Base-by-base conservation (phyloP, 2,113 vertebrate genomes). In the Enhydra lutris region DNA sequence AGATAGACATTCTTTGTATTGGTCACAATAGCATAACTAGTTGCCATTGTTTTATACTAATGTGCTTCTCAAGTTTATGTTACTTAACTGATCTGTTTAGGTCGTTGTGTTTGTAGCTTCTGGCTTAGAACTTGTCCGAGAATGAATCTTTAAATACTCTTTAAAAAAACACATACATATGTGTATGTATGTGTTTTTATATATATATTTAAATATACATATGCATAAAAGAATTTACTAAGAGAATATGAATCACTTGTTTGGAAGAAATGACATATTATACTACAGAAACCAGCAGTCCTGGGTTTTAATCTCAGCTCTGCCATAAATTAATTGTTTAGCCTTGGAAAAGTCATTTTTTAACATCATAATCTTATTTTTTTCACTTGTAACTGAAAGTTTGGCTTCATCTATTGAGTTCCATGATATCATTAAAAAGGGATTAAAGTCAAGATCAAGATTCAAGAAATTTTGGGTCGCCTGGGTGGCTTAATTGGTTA, bases 361-460 rank as follows among this genome's bases (percentile, higher is more conserved):
- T 42, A 79, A 73, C 26, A 15, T 23, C 84, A 61, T 29, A 73
- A 31, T 85, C 21, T 87, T 71, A 31, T 67, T 39, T 82, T 69
- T 96, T 96, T 36, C 0, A 73, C 93, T 26, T 95, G 29, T 87
- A 92, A 94, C 21, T 63, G 7, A 80, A 82, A 7, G 3, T 87
- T 71, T 96, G 90, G 13, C 4, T 71, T 95, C 12, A 24, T 96
- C 34, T 87, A 0, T 59, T 81, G 80, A 88, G 4, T 76, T 97
- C 57, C 81, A 4, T 86, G 92, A 96, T 79, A 20, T 95, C 34
- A 18, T 83, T 31, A 91, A 34, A 15, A 91, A 73, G 39, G n/a
- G 50, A 81, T 89, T 93, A 87, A 95, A 92, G 34, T 83, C 47
- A 93, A 26, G 31, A 76, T 84, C 47, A 96, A 89, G 17, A 93